Percentiles rank a stretch among this genome's conserved stretches.
phyloP scores from a whole-genome alignment of 1,140 invertebrate genomes.

The Drosophila tsacasi region DNA sequence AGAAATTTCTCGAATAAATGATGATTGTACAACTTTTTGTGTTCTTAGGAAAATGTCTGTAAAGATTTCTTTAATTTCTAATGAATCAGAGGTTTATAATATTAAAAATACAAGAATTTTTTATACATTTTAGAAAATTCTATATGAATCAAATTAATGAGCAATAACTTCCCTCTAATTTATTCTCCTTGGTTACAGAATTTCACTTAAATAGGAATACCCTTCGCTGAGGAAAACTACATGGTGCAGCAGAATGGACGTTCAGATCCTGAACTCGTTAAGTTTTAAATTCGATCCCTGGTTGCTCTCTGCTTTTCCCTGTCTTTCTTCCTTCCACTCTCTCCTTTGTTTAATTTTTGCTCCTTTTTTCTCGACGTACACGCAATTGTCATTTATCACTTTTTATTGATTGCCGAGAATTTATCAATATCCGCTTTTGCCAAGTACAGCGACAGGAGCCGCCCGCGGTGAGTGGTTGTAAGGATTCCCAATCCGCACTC shows the following conservation, averaged over 20 bases:
- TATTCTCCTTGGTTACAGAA: background rate
- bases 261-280: slow-evolving; percentile 54
- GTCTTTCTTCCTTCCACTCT: slow-evolving; percentile 29
- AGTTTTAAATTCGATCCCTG: slow-evolving; percentile 71
- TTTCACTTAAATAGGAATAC: background rate
- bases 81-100: background rate
- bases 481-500: slow-evolving; percentile 22
- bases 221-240: background rate
- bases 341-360: slow-evolving; percentile 28
- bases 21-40: background rate
- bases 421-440: slow-evolving; percentile 80
- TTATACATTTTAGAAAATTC: no score
- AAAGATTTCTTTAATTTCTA: background rate
- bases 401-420: slow-evolving; percentile 82
- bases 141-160: background rate
- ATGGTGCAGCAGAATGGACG: background rate
- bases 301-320: slow-evolving; percentile 50
- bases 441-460: slow-evolving; percentile 57
- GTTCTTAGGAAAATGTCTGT: background rate
- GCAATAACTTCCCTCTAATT: no score
- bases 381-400: slow-evolving; percentile 82
- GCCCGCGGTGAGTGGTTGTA: slow-evolving; percentile 55
- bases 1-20: background rate
- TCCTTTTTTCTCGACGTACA: slow-evolving; percentile 56
- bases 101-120: background rate